A percentile compares a stretch with the other conserved stretches of the same genome.
Conservation (phyloP, 2,113 vertebrate genomes). For the Erinaceus europaeus region DNA sequence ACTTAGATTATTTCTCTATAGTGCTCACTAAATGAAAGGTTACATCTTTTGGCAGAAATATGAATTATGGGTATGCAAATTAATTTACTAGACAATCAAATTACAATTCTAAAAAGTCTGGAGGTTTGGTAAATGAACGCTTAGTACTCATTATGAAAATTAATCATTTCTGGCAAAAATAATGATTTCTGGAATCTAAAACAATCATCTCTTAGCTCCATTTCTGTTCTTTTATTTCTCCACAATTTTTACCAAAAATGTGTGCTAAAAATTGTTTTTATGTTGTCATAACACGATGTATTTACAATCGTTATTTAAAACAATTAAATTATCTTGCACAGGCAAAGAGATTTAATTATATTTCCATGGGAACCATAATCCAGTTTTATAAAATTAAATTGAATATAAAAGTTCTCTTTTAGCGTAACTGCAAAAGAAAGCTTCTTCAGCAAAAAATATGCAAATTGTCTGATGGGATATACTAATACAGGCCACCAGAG, state of each 20-base stretch:
- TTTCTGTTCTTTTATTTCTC: conserved; percentile 54
- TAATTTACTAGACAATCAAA: conserved; percentile 17
- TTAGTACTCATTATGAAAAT: conserved; percentile 31
- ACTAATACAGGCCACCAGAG: not conserved
- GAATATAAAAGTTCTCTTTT: conserved; percentile 3
- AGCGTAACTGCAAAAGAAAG: conserved; percentile 15
- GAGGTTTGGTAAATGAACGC: conserved; percentile 30
- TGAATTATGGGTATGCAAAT: conserved; percentile 9
- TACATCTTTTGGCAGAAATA: conserved; percentile 10
- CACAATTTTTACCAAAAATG: conserved; percentile 56
- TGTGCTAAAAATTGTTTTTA: conserved; percentile 31
- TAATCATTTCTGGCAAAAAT: conserved; percentile 53
- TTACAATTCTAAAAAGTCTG: conserved; percentile 15
- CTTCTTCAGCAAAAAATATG: not conserved
- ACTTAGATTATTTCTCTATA: conserved; percentile 51
- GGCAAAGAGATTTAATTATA: conserved; percentile 53
- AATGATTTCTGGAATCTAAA: conserved; percentile 53
- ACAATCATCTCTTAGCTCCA: conserved; percentile 15
- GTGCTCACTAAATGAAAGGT: conserved; percentile 42
- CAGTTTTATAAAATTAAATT: conserved; percentile 50
- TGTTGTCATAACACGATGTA: conserved; percentile 45
- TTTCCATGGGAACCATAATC: conserved; percentile 39
- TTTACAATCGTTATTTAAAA: conserved; percentile 47
- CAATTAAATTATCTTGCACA: conserved; percentile 38
- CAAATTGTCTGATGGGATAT: not conserved